A percentile compares a stretch with the other conserved stretches of the same genome.
Evolutionary conservation across 2,888 invertebrate genomes (phyloP).

Genomic region (Laspeyria flexula): DNA sequence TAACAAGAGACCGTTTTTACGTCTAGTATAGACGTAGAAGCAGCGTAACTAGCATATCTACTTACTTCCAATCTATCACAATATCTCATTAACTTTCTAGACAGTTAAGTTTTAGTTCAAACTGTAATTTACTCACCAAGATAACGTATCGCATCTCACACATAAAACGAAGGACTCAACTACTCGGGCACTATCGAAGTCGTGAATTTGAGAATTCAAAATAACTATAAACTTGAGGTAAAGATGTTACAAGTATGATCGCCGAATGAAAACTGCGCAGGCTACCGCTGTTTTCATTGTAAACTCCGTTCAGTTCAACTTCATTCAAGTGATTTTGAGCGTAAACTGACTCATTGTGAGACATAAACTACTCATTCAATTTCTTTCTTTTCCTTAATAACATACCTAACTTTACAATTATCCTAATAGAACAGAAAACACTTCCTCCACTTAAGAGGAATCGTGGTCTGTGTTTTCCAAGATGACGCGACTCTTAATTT

Average conservation of each 20-base stretch:
- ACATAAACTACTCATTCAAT: neutral
- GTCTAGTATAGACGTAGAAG: too few relatives aligned
- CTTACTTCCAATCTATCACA: neutral
- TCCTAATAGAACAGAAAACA: neutral
- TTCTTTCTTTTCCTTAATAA: neutral
- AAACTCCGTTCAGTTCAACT: neutral
- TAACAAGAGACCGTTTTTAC: too few relatives aligned
- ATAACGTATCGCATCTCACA: neutral
- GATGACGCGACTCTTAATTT: neutral
- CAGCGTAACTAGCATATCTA: too few relatives aligned
- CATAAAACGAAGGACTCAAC: neutral
- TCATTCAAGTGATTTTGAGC: neutral
- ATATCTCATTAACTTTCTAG: neutral
- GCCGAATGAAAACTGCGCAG: neutral
- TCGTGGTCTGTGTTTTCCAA: neutral
- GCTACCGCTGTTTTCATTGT: neutral
- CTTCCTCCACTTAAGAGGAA: too few relatives aligned
- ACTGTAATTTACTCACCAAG: constrained; percentile 1
- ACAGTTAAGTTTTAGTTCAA: constrained; percentile 15
- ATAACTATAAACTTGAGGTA: neutral
- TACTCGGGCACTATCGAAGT: neutral
- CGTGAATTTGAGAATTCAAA: neutral
- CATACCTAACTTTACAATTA: neutral
- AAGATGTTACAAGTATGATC: neutral
- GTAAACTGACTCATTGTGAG: neutral